Base-by-base conservation (phyloP, 1,140 invertebrate species). In the Zaprionus lachaisei region DNA sequence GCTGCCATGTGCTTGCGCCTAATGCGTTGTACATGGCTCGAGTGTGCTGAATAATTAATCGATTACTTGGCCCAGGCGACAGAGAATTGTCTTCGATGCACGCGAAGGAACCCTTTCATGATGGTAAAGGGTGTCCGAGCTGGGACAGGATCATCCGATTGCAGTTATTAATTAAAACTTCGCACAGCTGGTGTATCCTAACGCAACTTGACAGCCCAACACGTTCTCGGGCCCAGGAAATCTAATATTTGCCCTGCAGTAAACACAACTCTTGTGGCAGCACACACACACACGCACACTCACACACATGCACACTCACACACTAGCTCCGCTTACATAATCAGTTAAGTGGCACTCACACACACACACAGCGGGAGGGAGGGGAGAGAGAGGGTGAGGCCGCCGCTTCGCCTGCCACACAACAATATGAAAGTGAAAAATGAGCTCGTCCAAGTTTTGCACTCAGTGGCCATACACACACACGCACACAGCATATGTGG, bases 341-440 rank as follows among this genome's bases (percentile, higher is more conserved):
- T 89, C 84, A 89, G 84, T 87, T 87, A 87, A 87, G 84, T 87
- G 84, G 68, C 72, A 66, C 83, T 78, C 72, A 83, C 37, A 41
- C 38, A 41, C 38, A 41, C 38, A 41, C 38, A 7, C 41, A 47
- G 51, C 41, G 17, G 24, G 38, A 54, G 44, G n/a, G 28, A 51
- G 55, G 20, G 20, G 24, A 54, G 34, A 51, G 55, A 20, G 24
- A 54, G 51, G 44, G 44, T 31, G 38, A 51, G 47, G 56, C 67
- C 44, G 64, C 62, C 22, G 47, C 55, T 51, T 70, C 28, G 73
- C 34, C 44, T 76, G 68, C 68, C 79, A 65, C 68, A 81, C 72
- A 86, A 86, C 83, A 86, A 86, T 86, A 90, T 81, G 75, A 87
- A 89, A 89, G 79, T 87, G 84, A 87, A 87, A 87, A 87, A 87